Base-by-base conservation (phyloP, 2,888 invertebrate species). In the Chrysolina americana region DNA sequence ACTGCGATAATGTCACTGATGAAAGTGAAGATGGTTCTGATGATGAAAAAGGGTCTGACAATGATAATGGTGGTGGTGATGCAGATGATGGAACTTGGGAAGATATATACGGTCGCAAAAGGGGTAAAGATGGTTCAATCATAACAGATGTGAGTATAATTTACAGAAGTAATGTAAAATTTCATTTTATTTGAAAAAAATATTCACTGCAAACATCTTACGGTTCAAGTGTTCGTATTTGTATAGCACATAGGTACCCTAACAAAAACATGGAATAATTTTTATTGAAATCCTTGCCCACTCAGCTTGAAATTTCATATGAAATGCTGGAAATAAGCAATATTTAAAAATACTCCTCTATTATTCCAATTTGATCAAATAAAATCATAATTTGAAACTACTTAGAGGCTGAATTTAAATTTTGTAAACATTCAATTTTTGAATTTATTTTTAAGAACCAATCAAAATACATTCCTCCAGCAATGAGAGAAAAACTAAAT, bases 21-120 rank as follows among this genome's bases (percentile, higher is more conserved):
- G 36, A 53, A 70, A 36, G 28, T 65, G 53, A 21, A 21, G 62
- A 71, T 19, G 56, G 64, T 48, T 56, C 41, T 59, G 63, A 44
- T 62, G 76, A 77, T 63, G 80, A 81, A 19, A 47, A 36, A 23
- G 56, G 66, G 47, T 65, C 76, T 59, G 69, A 73, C 41, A 64
- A 65, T 68, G 75, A 73, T 19, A 70, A 17, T 77, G 78, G 81
- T n/a, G 75, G 70, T 63, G 80, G 64, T 48, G 75, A 73, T 19
- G 70, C n/a, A 77, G n/a, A 79, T n/a, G 83, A 85, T 76, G 87
- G 87, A 50, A 84, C 87, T 10, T 94, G 94, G 93, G 96, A 98
- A 89, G 98, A 98, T 89, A 98, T 98, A 85, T 98, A 98, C 88
- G 98, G 98, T 0, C 90, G 98, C 74, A 91, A 94, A 80, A 91